Evolutionary conservation across 1,140 invertebrate genomes (phyloP), one percentile per base, ranked within the genome.

Genomic region (Bilobella aurantiaca): DNA sequence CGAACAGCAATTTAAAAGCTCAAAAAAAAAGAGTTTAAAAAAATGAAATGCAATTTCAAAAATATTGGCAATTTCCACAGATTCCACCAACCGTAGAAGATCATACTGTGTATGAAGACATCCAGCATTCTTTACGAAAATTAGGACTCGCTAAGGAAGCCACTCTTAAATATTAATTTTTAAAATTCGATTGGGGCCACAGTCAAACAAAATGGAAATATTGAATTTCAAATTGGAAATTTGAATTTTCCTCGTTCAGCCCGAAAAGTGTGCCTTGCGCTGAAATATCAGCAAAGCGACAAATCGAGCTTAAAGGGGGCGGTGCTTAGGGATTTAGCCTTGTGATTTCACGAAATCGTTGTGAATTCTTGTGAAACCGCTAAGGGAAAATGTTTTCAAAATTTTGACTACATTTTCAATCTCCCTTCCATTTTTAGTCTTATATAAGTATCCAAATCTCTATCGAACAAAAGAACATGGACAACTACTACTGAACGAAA

Each of bases 41-140:
- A 42, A 42, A 42, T 42, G n/a, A n/a, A n/a, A n/a, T n/a, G n/a
- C n/a, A n/a, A n/a, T n/a, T n/a, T n/a, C n/a, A n/a, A n/a, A n/a
- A n/a, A n/a, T n/a, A n/a, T n/a, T n/a, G n/a, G n/a, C n/a, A n/a
- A n/a, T 67, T 62, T 67, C 78, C 78, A 66, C 75, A 88, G 86
- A 86, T 89, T 73, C 86, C 91, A 53, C 83, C 87, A 1, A 93
- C 91, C 0, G 91, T 95, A 61, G 92, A 95, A 79, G 91, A 95
- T 80, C 82, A 88, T 21, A 83, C 80, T 60, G 88, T 94, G 0
- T 96, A 90, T 74, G 78, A 77, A 2, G 85, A 88, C 74, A 87
- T 92, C 53, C 87, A 87, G 73, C 74, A 79, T 30, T 85, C 84
- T 1, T 77, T 93, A 61, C 85, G 89, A 74, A 85, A 85, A 74